Percentiles rank a stretch among this genome's conserved stretches.
phyloP scores from a whole-genome alignment of 1,140 invertebrate species.

The Ceratina japonica region DNA sequence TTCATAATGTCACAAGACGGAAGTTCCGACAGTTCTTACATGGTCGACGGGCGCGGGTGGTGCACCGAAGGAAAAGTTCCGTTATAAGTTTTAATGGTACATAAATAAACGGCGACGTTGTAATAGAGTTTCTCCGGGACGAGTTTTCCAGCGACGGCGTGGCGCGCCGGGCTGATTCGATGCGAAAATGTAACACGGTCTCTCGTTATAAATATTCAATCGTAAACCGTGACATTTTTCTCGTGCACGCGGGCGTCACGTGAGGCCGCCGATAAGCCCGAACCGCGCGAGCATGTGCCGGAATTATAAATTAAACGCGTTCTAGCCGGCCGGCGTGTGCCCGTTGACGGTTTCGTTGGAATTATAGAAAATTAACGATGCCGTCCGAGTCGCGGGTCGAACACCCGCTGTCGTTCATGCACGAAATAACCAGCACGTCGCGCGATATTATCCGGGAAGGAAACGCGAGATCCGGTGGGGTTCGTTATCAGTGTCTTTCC shows the following conservation, averaged over 20 bases:
- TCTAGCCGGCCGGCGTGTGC: neutral
- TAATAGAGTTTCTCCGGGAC: constrained; percentile 56
- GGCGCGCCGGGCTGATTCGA: constrained; percentile 33
- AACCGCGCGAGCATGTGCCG: constrained; percentile 35
- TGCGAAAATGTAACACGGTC: constrained; percentile 45
- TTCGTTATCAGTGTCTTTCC: neutral
- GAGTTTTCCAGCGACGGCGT: constrained; percentile 21
- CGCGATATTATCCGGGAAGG: neutral
- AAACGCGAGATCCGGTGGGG: neutral
- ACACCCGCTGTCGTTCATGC: neutral
- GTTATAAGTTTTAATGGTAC: constrained; percentile 62
- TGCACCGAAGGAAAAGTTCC: constrained; percentile 49
- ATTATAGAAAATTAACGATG: constrained; percentile 44
- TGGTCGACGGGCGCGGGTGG: constrained; percentile 13
- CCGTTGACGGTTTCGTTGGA: constrained; percentile 6
- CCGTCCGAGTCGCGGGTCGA: neutral
- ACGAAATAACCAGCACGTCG: constrained; percentile 3
- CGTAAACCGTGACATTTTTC: constrained; percentile 35
- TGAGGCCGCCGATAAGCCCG: constrained; percentile 31
- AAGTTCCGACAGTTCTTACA: constrained; percentile 52
- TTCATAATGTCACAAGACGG: constrained; percentile 43
- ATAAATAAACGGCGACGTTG: constrained; percentile 61
- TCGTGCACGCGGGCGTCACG: neutral
- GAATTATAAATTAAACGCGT: constrained; percentile 16
- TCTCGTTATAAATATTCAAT: constrained; percentile 61